Percentiles rank a stretch among this genome's conserved stretches.
phyloP scores from a whole-genome alignment of 2,113 vertebrate species.

The Anseranas semipalmata region DNA sequence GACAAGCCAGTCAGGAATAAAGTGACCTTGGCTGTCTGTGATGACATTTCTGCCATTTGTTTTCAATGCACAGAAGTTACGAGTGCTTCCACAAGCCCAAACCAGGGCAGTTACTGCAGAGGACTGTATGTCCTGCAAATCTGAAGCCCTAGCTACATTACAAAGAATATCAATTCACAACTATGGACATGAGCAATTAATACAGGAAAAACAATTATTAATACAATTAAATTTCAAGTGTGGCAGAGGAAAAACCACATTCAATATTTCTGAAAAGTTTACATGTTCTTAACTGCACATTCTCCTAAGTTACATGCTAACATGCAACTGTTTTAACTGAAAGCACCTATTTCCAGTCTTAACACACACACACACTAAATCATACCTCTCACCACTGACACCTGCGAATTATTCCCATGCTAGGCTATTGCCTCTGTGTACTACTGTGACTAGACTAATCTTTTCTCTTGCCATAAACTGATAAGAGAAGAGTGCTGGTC shows the following conservation, averaged over 20 bases:
- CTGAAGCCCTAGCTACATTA: not conserved
- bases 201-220: not conserved
- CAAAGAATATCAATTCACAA: not conserved
- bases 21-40: not conserved
- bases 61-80: not conserved
- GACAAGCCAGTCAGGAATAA: not conserved
- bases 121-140: not conserved
- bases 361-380: not conserved
- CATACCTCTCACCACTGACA: not conserved
- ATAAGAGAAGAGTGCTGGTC: not conserved
- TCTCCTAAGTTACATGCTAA: not conserved
- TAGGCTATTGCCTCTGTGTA: not conserved
- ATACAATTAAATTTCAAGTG: not conserved
- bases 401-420: not conserved
- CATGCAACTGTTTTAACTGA: not conserved
- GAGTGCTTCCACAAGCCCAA: not conserved
- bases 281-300: not conserved
- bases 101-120: not conserved
- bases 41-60: not conserved
- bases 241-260: not conserved
- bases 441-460: not conserved
- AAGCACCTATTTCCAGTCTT: not conserved
- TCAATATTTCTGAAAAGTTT: not conserved
- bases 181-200: not conserved
- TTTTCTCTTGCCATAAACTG: not conserved